Percentiles rank a stretch among this genome's conserved stretches.
Conservation (phyloP, 2,113 vertebrate species). For the Rhinoptilus africanus region DNA sequence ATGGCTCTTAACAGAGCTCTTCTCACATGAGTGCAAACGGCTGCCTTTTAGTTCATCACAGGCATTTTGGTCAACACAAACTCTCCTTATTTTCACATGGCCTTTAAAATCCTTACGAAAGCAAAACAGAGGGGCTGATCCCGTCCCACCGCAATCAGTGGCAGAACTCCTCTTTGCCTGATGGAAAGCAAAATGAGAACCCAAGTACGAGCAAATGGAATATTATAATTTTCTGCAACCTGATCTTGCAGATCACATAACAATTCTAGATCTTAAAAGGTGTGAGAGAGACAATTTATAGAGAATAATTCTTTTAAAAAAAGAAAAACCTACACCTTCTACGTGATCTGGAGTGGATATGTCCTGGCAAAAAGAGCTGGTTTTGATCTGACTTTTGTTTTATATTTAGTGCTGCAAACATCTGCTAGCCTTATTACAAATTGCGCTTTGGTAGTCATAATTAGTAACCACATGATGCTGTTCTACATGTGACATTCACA, state of each 20-base stretch:
- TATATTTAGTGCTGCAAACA: constrained; percentile 19
- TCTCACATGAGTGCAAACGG: constrained; percentile 51
- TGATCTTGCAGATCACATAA: not conserved
- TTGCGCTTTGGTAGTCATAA: constrained; percentile 36
- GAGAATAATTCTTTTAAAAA: not conserved
- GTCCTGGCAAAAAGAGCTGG: not conserved
- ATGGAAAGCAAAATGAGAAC: not conserved
- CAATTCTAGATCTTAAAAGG: not conserved
- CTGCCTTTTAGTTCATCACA: constrained; percentile 40
- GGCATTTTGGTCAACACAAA: constrained; percentile 24
- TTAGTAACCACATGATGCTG: constrained; percentile 37
- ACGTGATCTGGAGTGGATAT: not conserved
- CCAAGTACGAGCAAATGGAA: not conserved
- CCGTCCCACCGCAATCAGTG: not conserved
- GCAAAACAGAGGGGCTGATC: not conserved
- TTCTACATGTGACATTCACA: constrained; percentile 5
- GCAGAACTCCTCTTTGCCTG: not conserved
- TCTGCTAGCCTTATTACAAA: constrained; percentile 40
- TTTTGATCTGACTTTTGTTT: constrained; percentile 22
- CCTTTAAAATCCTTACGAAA: not conserved
- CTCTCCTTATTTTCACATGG: not conserved
- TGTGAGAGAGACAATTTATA: not conserved
- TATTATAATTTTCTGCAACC: not conserved
- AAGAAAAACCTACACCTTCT: not conserved
- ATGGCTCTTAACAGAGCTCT: constrained; percentile 8